Conservation (phyloP, 2,113 vertebrate species). For the Calonectris borealis region DNA sequence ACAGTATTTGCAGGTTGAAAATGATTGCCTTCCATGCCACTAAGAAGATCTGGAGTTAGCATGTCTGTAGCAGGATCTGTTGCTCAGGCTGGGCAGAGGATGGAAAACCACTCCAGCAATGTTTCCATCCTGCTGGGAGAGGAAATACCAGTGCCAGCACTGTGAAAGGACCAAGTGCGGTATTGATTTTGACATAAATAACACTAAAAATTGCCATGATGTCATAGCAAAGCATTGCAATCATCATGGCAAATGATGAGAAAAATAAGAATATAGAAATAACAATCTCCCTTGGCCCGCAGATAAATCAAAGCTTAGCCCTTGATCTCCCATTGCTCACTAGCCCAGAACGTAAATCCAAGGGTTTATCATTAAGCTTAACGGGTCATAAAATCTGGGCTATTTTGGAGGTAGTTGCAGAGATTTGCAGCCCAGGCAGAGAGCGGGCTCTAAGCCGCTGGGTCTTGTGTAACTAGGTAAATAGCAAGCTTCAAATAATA, state of each 20-base stretch:
- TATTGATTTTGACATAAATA: not conserved
- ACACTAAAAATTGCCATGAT: not conserved
- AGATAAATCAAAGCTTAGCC: constrained; percentile 22
- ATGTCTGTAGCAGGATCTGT: not conserved
- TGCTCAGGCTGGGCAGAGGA: not conserved
- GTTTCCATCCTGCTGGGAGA: not conserved
- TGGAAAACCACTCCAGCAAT: not conserved
- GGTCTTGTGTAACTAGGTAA: constrained; percentile 52
- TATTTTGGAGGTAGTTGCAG: constrained; percentile 50
- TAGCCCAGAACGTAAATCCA: not conserved
- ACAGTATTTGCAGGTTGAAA: not conserved
- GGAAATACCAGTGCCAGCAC: not conserved
- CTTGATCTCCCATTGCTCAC: constrained; percentile 6
- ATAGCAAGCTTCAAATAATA: constrained; percentile 65
- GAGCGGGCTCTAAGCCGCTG: not conserved
- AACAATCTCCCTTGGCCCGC: not conserved
- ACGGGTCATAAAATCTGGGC: constrained; percentile 49
- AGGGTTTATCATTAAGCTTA: constrained; percentile 57
- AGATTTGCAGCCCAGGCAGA: constrained; percentile 31
- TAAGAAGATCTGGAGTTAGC: not conserved
- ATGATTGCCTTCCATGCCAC: not conserved
- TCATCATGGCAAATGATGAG: not conserved
- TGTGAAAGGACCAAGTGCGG: not conserved
- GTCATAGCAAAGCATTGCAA: not conserved
- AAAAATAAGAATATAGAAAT: constrained; percentile 7